These are phyloP conservation scores for Hippocampus zosterae DNA, from an alignment of 2,113 vertebrate species.

Conservation along the genomic window DNA sequence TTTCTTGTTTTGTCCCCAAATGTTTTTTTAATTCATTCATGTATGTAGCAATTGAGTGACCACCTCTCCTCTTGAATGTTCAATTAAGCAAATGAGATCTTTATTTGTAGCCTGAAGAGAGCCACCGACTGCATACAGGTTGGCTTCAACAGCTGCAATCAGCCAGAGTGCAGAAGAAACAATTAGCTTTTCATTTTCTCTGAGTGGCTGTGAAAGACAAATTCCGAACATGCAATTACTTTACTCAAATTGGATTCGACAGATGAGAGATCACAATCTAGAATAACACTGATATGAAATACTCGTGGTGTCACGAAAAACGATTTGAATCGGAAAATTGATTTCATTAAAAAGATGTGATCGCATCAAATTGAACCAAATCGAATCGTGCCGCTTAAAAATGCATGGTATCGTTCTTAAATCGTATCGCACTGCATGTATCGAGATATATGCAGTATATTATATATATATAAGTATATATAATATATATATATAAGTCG, in stretches of 20 bases:
- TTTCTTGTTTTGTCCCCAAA: too few relatives aligned
- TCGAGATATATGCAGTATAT: too few relatives aligned
- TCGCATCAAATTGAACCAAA: too few relatives aligned
- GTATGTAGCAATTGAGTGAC: slow-evolving; percentile 37
- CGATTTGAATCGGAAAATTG: too few relatives aligned
- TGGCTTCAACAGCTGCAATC: slow-evolving; percentile 38
- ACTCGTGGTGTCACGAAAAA: background rate
- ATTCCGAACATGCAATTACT: slow-evolving; percentile 6
- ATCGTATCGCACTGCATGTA: too few relatives aligned
- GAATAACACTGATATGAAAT: slow-evolving; percentile 13
- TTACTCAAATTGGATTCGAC: slow-evolving; percentile 7
- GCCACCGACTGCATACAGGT: slow-evolving; percentile 15
- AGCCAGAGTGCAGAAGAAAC: slow-evolving; percentile 17
- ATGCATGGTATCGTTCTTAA: too few relatives aligned
- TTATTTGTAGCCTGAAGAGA: slow-evolving; percentile 34
- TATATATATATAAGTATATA: too few relatives aligned
- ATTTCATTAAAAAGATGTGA: too few relatives aligned
- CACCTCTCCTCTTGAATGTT: slow-evolving; percentile 33
- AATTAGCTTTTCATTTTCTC: slow-evolving; percentile 10
- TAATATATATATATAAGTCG: too few relatives aligned
- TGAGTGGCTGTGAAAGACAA: slow-evolving; percentile 10
- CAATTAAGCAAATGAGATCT: slow-evolving; percentile 39
- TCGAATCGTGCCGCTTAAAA: too few relatives aligned
- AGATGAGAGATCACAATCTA: slow-evolving; percentile 14
- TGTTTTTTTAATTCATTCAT: slow-evolving; percentile 14